phyloP scores from a whole-genome alignment of 2,888 invertebrate species.

The Smittia sp. region DNA sequence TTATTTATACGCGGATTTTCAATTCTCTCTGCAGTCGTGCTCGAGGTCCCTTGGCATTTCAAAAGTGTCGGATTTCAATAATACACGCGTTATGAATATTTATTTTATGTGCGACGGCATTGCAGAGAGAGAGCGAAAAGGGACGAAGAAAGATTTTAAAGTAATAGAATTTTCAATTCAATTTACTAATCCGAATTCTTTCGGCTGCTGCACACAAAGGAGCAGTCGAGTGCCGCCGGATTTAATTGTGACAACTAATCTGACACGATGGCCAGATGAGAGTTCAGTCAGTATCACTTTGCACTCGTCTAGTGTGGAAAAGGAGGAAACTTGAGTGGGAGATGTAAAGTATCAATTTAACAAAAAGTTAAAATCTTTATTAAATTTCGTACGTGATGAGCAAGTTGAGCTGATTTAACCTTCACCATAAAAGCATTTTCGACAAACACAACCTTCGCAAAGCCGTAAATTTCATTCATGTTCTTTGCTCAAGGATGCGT shows the following conservation, averaged over 20 bases:
- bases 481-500: constrained; percentile 3
- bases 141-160: not conserved
- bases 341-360: too few relatives aligned
- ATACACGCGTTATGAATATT: constrained; percentile 33
- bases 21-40: not conserved
- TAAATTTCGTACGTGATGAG: too few relatives aligned
- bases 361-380: too few relatives aligned
- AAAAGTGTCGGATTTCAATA: constrained; percentile 40
- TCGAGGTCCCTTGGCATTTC: constrained; percentile 32
- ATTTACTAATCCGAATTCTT: constrained; percentile 3
- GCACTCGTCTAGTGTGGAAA: too few relatives aligned
- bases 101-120: not conserved
- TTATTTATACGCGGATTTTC: constrained; percentile 39
- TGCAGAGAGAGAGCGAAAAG: not conserved
- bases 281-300: too few relatives aligned
- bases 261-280: too few relatives aligned
- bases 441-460: not conserved
- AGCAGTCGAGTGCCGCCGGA: too few relatives aligned
- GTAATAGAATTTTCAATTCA: constrained; percentile 30
- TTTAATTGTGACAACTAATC: too few relatives aligned
- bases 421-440: not conserved
- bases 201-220: too few relatives aligned
- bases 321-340: too few relatives aligned
- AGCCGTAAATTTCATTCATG: not conserved
- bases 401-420: too few relatives aligned